Evolutionary conservation across 2,797 vertebrate genomes (phyloP).

Genomic region (Notamacropus eugenii): DNA sequence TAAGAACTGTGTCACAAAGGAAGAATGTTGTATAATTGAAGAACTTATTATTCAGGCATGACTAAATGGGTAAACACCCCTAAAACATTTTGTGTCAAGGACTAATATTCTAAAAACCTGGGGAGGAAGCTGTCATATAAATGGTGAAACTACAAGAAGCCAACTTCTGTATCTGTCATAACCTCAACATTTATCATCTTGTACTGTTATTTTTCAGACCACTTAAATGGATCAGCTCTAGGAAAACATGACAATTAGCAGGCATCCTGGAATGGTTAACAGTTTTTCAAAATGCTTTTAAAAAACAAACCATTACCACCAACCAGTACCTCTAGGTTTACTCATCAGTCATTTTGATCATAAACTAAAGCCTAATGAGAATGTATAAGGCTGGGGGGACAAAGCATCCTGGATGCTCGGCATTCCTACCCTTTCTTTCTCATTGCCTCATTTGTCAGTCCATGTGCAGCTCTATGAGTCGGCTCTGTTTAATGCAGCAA

Average conservation of each 20-base stretch:
- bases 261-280: conserved; percentile 36
- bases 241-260: conserved; percentile 46
- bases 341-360: conserved; percentile 28
- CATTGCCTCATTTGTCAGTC: not conserved
- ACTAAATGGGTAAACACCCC: not conserved
- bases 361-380: not conserved
- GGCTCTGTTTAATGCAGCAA: not conserved
- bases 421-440: not conserved
- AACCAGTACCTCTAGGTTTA: conserved; percentile 35
- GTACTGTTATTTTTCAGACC: conserved; percentile 60
- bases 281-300: not conserved
- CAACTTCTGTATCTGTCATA: not conserved
- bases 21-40: conserved; percentile 44
- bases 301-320: conserved; percentile 16
- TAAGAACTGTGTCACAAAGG: conserved; percentile 45
- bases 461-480: not conserved
- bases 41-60: conserved; percentile 1
- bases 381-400: not conserved
- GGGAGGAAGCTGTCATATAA: conserved; percentile 17
- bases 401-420: not conserved
- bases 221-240: conserved; percentile 34
- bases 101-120: conserved; percentile 3
- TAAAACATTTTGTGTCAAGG: not conserved
- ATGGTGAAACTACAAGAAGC: not conserved
- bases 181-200: conserved; percentile 43